Conservation (phyloP, 2,113 vertebrate genomes). For the Calidris pygmaea region DNA sequence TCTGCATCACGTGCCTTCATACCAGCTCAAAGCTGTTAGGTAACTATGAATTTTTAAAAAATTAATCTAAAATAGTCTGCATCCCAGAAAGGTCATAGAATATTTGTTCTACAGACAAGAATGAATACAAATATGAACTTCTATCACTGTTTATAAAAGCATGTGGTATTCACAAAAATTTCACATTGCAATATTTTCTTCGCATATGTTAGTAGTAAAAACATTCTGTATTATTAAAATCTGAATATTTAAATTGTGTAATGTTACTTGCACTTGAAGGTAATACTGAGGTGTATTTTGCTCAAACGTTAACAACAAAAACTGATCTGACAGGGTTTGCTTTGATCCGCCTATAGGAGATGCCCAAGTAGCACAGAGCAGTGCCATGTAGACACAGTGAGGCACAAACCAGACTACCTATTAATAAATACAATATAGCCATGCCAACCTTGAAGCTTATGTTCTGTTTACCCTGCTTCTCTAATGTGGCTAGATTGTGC, state of each 20-base stretch:
- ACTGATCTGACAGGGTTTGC: background rate
- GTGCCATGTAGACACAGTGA: background rate
- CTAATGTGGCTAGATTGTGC: background rate
- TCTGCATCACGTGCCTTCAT: background rate
- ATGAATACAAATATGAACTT: conserved; percentile 14
- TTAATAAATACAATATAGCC: background rate
- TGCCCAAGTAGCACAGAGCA: background rate
- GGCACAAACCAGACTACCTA: background rate
- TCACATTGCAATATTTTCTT: conserved; percentile 25
- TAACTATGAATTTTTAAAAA: background rate
- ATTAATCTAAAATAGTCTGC: background rate
- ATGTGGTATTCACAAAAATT: background rate
- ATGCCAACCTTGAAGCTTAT: background rate
- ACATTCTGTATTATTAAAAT: background rate
- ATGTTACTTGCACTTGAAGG: background rate
- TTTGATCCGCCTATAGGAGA: background rate
- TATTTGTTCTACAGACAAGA: conserved; percentile 33
- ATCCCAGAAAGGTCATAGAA: conserved; percentile 6
- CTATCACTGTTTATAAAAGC: conserved; percentile 33
- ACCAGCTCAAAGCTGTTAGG: conserved; percentile 9
- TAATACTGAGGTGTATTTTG: background rate
- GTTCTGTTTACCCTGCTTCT: background rate
- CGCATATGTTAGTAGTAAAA: conserved; percentile 54
- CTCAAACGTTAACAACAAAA: background rate
- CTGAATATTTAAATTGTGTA: conserved; percentile 21